phyloP scores from a whole-genome alignment of 2,797 vertebrate genomes.

The Setipinna tenuifilis region DNA sequence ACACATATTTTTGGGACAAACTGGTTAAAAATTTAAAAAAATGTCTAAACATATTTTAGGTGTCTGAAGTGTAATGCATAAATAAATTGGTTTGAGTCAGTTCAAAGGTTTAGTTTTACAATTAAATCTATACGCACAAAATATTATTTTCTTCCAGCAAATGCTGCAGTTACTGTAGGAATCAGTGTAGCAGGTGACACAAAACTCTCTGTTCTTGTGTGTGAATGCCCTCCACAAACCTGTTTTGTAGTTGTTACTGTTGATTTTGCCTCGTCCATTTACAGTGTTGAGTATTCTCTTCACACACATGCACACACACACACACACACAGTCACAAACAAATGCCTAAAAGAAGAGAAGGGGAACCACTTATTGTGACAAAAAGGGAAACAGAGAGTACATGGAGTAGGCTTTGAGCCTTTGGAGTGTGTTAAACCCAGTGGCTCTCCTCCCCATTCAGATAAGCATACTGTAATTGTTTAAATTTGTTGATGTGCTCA shows the following conservation, averaged over 20 bases:
- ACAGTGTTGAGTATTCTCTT: not conserved
- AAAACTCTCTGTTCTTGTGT: too few species aligned
- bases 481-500: conserved; percentile 25
- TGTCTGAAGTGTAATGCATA: not conserved
- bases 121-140: too few species aligned
- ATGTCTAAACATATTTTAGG: conserved; percentile 17
- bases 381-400: not conserved
- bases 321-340: not conserved
- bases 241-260: too few species aligned
- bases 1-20: conserved; percentile 1
- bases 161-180: too few species aligned
- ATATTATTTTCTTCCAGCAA: not conserved
- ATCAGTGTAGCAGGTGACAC: too few species aligned
- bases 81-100: too few species aligned
- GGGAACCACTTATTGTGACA: not conserved
- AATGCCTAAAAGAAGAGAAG: not conserved
- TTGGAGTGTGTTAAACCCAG: not conserved
- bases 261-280: not conserved
- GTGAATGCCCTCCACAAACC: too few species aligned
- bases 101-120: too few species aligned
- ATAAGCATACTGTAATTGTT: conserved; percentile 24
- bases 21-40: not conserved
- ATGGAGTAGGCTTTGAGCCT: not conserved
- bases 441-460: not conserved
- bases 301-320: not conserved